phyloP scores from a whole-genome alignment of 1,140 invertebrate species.

The Drosophila auraria region DNA sequence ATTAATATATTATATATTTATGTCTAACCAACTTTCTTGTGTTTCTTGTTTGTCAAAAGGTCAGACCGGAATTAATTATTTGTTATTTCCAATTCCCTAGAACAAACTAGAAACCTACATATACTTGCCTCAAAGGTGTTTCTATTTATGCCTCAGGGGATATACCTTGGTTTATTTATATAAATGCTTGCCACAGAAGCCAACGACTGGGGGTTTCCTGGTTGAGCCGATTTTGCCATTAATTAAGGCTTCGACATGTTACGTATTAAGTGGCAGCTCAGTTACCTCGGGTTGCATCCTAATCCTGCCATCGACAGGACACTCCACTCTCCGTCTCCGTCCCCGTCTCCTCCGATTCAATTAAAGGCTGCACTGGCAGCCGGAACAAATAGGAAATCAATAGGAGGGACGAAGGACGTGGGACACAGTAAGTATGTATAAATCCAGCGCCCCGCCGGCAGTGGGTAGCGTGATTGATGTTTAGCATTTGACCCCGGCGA shows the following conservation, averaged over 20 bases:
- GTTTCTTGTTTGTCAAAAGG: too few species aligned
- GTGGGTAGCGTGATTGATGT: slow-evolving; percentile 46
- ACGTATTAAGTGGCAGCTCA: slow-evolving; percentile 8
- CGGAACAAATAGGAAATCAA: slow-evolving; percentile 39
- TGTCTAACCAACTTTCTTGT: too few species aligned
- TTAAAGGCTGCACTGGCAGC: slow-evolving; percentile 27
- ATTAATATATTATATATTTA: too few species aligned
- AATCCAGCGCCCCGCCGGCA: not conserved
- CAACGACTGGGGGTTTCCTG: not conserved
- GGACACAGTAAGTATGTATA: not conserved
- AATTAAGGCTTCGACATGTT: slow-evolving; percentile 20
- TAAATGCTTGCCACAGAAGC: not conserved
- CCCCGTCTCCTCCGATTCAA: slow-evolving; percentile 26
- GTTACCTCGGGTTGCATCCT: slow-evolving; percentile 17
- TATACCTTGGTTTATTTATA: not conserved
- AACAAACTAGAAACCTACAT: too few species aligned
- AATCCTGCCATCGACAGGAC: slow-evolving; percentile 15
- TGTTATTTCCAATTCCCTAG: too few species aligned
- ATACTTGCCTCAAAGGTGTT: not conserved
- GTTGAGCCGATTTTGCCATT: slow-evolving; percentile 1
- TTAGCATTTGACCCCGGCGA: slow-evolving; percentile 54
- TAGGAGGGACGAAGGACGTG: not conserved
- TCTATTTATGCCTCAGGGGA: not conserved
- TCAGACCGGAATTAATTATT: too few species aligned
- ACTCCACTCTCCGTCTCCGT: not conserved